Percentiles rank a stretch among this genome's conserved stretches.
Evolutionary conservation across 2,888 invertebrate species (phyloP).

Genomic region (Agrochola lota): DNA sequence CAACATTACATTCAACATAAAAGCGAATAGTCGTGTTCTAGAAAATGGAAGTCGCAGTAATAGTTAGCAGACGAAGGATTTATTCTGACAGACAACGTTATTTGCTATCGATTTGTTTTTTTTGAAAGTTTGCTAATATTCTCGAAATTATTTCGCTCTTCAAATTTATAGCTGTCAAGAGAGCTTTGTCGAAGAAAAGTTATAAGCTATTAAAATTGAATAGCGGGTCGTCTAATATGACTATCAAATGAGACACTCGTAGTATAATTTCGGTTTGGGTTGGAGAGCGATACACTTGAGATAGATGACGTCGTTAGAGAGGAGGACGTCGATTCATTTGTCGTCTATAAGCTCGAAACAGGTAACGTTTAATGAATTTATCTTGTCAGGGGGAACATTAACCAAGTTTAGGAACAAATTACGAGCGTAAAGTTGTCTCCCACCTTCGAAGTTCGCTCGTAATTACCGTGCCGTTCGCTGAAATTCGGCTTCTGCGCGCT

Average conservation of each 20-base stretch:
- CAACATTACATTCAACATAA: conserved; percentile 46
- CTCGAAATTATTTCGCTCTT: conserved; percentile 32
- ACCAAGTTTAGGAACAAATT: conserved; percentile 88
- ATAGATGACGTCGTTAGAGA: conserved; percentile 76
- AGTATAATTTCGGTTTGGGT: conserved; percentile 59
- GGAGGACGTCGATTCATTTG: conserved; percentile 73
- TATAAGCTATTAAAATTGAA: conserved; percentile 41
- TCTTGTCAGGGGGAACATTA: conserved; percentile 88
- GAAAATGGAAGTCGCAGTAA: conserved; percentile 31
- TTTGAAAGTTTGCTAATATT: conserved; percentile 49
- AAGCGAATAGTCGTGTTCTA: conserved; percentile 37
- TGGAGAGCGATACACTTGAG: conserved; percentile 70
- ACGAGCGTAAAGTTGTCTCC: conserved; percentile 85
- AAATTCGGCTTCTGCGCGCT: conserved; percentile 75
- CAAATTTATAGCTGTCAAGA: conserved; percentile 32
- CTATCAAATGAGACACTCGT: conserved; percentile 40
- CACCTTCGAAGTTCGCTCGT: conserved; percentile 82
- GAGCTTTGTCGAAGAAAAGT: conserved; percentile 25
- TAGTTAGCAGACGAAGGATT: conserved; percentile 20
- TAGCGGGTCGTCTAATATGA: conserved; percentile 31
- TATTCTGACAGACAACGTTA: conserved; percentile 24
- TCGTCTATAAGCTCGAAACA: conserved; percentile 76
- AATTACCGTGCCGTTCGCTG: conserved; percentile 82
- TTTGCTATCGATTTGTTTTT: conserved; percentile 37
- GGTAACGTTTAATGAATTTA: conserved; percentile 87